These are phyloP conservation scores for Fulmarus glacialis DNA, from an alignment of 2,113 vertebrate genomes.

Conservation along the genomic window DNA sequence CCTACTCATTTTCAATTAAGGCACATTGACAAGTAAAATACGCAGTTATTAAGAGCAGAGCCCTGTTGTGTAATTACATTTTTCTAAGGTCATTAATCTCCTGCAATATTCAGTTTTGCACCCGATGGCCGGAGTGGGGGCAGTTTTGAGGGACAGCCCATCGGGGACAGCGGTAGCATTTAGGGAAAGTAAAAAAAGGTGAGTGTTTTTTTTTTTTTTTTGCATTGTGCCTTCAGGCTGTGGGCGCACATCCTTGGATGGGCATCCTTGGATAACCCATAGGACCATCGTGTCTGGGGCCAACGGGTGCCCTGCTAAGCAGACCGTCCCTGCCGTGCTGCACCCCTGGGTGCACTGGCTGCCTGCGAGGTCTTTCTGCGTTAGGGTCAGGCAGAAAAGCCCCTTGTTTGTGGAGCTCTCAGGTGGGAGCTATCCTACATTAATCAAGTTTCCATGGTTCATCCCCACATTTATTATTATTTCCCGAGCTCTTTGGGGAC, in stretches of 20 bases:
- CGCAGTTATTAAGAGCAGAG: conserved; percentile 73
- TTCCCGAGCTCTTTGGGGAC: neutral
- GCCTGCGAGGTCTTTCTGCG: neutral
- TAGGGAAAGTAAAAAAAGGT: neutral
- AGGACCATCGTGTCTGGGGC: fast-evolving
- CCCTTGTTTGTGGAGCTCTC: fast-evolving
- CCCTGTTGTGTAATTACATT: conserved; percentile 76
- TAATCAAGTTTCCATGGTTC: neutral
- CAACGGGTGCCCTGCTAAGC: neutral
- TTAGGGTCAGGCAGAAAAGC: neutral
- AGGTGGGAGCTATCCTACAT: neutral
- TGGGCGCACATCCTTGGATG: neutral
- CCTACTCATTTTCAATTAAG: conserved; percentile 84
- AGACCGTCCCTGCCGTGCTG: neutral
- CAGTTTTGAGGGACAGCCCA: neutral
- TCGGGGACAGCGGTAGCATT: too few species aligned
- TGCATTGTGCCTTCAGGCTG: fast-evolving
- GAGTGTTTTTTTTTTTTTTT: neutral
- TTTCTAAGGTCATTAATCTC: conserved; percentile 72
- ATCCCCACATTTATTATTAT: neutral
- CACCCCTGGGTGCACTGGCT: neutral
- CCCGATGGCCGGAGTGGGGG: neutral
- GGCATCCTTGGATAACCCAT: neutral
- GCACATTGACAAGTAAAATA: conserved; percentile 77
- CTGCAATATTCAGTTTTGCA: neutral